A percentile compares a stretch with the other conserved stretches of the same genome.
Evolutionary conservation across 2,888 invertebrate genomes (phyloP).

Genomic region (Helobdella robusta): DNA sequence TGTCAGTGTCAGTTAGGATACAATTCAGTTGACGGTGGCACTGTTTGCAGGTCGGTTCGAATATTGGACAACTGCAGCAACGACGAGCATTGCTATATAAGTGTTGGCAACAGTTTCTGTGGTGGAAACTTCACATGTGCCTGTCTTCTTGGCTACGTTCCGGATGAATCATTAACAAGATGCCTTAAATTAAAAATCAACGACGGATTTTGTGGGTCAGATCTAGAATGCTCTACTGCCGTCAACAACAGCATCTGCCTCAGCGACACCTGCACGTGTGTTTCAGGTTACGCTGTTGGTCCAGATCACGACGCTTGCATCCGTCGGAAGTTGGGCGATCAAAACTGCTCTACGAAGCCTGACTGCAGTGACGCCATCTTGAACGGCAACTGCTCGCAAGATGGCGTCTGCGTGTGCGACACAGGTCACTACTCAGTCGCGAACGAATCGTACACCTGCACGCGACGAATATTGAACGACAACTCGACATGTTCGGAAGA

Average conservation of each 20-base stretch:
- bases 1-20: constrained; percentile 27
- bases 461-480: constrained; percentile 3
- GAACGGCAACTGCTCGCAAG: constrained; percentile 12
- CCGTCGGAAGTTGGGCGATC: constrained; percentile 16
- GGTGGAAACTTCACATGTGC: constrained; percentile 19
- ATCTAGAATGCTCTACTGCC: not conserved
- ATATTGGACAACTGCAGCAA: constrained; percentile 22
- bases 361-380: constrained; percentile 21
- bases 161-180: not conserved
- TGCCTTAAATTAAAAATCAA: constrained; percentile 9
- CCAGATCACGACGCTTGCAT: not conserved
- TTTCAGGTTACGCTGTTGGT: constrained; percentile 13
- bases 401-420: constrained; percentile 14
- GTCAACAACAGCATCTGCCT: constrained; percentile 3
- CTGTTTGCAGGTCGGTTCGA: constrained; percentile 11
- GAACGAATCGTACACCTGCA: constrained; percentile 3
- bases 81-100: constrained; percentile 19
- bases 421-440: constrained; percentile 7
- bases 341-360: not conserved
- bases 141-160: constrained; percentile 23
- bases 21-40: constrained; percentile 11
- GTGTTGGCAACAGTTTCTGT: constrained; percentile 26
- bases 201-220: not conserved
- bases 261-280: constrained; percentile 10
- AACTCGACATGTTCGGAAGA: not conserved